Evolutionary conservation across 2,113 vertebrate species (phyloP), one percentile per base, ranked within the genome.

Genomic region (Brachypodius melanocephalos): DNA sequence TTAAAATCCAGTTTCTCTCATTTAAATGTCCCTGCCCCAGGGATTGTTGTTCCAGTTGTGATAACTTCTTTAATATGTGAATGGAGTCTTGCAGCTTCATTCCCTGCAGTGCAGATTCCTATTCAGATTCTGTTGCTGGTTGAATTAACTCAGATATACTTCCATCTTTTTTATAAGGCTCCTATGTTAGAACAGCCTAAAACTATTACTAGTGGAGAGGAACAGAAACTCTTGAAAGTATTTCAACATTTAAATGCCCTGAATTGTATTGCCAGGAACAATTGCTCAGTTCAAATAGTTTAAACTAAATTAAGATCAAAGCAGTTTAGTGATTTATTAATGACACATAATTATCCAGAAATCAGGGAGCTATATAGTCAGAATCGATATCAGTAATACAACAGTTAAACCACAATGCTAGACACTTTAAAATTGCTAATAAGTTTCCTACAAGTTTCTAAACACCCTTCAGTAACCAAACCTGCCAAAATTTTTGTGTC

Each of bases 241-340:
- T 88, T 88, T 89, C 45, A 63, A 14, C 62, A 51, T 71, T 84
- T 54, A 84, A 26, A 51, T 59, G 24, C 12, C 31, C 18, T 84
- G 46, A 88, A 58, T 58, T 58, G 5, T 89, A 16, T 84, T 81
- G 14, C 42, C 9, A 3, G 59, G 14, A 31, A 94, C 85, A 80
- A 42, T 38, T 58, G 3, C 5, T 85, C 85, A 8, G 32, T 79
- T 91, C 9, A 88, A 93, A 73, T 54, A 36, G 45, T 83, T 91
- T 79, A 85, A 93, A 73, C 12, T 75, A 74, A 94, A 85, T 80
- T 58, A 90, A 12, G 26, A 88, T 74, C 58, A 90, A 74, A 93
- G 32, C 1, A 77, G 8, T 94, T 92, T 87, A 89, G 40, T 49
- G 66, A 91, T 89, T 88, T 90, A 73, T 92, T 90, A 88, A 79